Conservation (phyloP, 2,888 invertebrate genomes). For the Malthinus flaveolus region DNA sequence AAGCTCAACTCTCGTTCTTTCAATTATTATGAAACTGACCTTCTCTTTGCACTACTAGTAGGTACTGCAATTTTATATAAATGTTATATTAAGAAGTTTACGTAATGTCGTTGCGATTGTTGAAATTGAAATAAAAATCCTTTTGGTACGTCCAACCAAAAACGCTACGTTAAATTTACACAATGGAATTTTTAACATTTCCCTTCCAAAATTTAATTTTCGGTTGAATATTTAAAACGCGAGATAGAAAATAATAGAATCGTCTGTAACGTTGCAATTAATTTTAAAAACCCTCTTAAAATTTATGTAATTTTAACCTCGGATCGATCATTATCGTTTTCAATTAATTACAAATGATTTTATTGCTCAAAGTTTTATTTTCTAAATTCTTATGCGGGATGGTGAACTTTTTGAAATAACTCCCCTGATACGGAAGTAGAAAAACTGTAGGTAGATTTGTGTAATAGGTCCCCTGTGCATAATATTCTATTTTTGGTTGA, state of each 20-base stretch:
- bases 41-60: too few species aligned
- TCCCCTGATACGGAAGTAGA: constrained; percentile 18
- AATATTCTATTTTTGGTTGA: constrained; percentile 50
- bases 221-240: background rate
- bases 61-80: too few species aligned
- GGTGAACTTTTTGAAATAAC: constrained; percentile 30
- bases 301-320: background rate
- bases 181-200: too few species aligned
- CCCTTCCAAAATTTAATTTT: too few species aligned
- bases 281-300: background rate
- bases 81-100: too few species aligned
- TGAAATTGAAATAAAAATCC: too few species aligned
- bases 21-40: too few species aligned
- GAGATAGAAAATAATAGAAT: background rate
- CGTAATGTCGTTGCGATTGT: too few species aligned
- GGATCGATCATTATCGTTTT: background rate
- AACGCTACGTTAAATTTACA: too few species aligned
- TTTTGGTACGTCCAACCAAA: too few species aligned
- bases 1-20: too few species aligned
- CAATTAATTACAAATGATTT: background rate
- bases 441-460: constrained; percentile 47
- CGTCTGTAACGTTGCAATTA: background rate
- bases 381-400: constrained; percentile 13
- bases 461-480: constrained; percentile 47
- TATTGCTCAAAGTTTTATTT: constrained; percentile 5